A percentile compares a stretch with the other conserved stretches of the same genome.
Evolutionary conservation across 2,797 vertebrate species (phyloP).

Genomic region (Sebastes aleutianus): DNA sequence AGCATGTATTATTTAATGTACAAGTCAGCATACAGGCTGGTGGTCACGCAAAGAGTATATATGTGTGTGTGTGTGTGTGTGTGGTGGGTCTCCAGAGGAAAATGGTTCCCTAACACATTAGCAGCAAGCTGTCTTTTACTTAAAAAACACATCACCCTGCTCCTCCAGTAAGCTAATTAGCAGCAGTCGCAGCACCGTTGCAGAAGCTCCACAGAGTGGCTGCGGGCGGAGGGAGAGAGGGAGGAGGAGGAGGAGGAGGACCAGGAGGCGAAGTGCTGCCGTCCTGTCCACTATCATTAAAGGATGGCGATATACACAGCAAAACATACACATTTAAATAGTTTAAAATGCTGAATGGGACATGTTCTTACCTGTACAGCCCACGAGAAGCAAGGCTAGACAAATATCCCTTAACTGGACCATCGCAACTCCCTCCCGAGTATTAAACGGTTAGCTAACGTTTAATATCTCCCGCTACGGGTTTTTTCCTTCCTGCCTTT

Average conservation of each 20-base stretch:
- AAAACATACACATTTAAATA: neutral
- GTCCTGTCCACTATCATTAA: constrained; percentile 33
- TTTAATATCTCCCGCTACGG: constrained; percentile 32
- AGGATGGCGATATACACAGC: neutral
- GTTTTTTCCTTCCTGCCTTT: neutral
- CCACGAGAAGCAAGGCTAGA: constrained; percentile 73
- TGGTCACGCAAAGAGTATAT: constrained; percentile 44
- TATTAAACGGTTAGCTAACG: constrained; percentile 55
- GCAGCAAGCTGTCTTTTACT: constrained; percentile 33
- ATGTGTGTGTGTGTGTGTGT: no score
- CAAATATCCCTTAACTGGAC: constrained; percentile 73
- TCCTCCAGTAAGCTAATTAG: constrained; percentile 65
- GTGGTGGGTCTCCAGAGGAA: constrained; percentile 7
- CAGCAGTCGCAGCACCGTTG: constrained; percentile 56
- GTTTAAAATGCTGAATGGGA: neutral
- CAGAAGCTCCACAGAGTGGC: constrained; percentile 60
- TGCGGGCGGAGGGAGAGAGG: constrained; percentile 49
- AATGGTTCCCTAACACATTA: constrained; percentile 1
- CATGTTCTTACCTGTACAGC: constrained; percentile 73
- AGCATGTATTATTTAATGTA: constrained; percentile 40
- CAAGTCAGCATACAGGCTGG: constrained; percentile 48
- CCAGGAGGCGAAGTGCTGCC: constrained; percentile 26
- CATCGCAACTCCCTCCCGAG: constrained; percentile 77
- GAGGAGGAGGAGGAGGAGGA: neutral
- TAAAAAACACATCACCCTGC: constrained; percentile 8